phyloP scores from a whole-genome alignment of 2,113 vertebrate genomes.

The Ammodytes marinus region DNA sequence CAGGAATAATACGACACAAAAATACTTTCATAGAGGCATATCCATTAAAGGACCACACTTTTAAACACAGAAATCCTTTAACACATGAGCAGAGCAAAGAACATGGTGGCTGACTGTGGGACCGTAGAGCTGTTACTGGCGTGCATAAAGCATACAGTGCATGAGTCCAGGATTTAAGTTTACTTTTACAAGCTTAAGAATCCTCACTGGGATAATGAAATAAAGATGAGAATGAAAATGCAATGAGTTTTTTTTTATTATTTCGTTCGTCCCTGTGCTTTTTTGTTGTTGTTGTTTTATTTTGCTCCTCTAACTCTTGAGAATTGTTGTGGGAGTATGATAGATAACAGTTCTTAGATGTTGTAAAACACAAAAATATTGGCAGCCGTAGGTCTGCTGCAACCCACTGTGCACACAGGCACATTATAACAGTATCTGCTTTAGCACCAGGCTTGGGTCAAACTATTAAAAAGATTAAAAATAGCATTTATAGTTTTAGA shows the following conservation, averaged over 20 bases:
- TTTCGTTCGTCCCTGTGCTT: constrained; percentile 62
- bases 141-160: constrained; percentile 33
- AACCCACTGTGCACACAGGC: constrained; percentile 22
- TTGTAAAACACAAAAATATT: constrained; percentile 63
- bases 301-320: constrained; percentile 66
- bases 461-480: constrained; percentile 16
- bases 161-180: constrained; percentile 52
- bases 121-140: constrained; percentile 38
- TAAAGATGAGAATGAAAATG: constrained; percentile 75
- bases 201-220: constrained; percentile 74
- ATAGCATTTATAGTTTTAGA: not conserved
- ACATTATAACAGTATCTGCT: constrained; percentile 48
- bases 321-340: constrained; percentile 71
- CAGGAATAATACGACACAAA: constrained; percentile 43
- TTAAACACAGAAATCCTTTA: constrained; percentile 49
- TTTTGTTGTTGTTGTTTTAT: constrained; percentile 67
- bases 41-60: constrained; percentile 25
- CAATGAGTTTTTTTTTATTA: constrained; percentile 66
- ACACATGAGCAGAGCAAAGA: constrained; percentile 12
- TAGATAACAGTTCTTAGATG: constrained; percentile 65
- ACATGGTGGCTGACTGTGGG: constrained; percentile 6
- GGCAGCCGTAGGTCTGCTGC: constrained; percentile 52
- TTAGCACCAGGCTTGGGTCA: constrained; percentile 44
- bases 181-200: constrained; percentile 61
- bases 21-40: constrained; percentile 52